Evolutionary conservation across 2,797 vertebrate genomes (phyloP), one percentile per base, ranked within the genome.

Genomic region (Mormyrus hasselquistii): DNA sequence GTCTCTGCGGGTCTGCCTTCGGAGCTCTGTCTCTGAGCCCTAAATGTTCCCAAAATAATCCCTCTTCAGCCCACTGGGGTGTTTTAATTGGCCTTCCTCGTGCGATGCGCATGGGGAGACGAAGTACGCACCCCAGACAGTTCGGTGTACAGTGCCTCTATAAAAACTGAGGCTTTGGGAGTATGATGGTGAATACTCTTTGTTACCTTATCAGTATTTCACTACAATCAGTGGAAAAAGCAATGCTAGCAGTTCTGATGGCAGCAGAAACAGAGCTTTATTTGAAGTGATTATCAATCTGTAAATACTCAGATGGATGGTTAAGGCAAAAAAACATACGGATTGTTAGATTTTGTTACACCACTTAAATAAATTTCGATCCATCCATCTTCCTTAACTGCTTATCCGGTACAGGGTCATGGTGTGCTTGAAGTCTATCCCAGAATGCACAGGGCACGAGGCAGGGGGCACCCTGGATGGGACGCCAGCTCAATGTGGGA

Each of bases 61-160:
- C 16, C 76, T 82, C 76, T 34, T 38, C 69, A 38, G 34, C 34
- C 69, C 12, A 34, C 29, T 53, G 52, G 25, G 5, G 25, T 86
- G 85, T 41, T 86, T 50, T 85, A 85, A 85, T 85, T 85, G 82
- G n/a, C 82, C 49, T 52, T 52, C 47, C 8, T 50, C 47, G n/a
- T 25, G 22, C 44, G 82, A 25, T 49, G 22, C 22, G 44, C 41
- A 19, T 7, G 16, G 38, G 34, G 19, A 44, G 73, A 79, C 7
- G 73, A n/a, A 82, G 76, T 44, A 47, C 16, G 19, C 49, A 52
- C 22, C 44, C 49, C 82, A 49, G 82, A 44, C n/a, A 44, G 9
- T 25, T 50, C 44, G 82, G n/a, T 44, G 41, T 50, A 84, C 29
- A 34, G 29, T 34, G 29, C 82, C 82, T 49, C 19, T 49, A 50